Base-by-base conservation (phyloP, 2,888 invertebrate genomes). In the Calliscelio sp. region DNA sequence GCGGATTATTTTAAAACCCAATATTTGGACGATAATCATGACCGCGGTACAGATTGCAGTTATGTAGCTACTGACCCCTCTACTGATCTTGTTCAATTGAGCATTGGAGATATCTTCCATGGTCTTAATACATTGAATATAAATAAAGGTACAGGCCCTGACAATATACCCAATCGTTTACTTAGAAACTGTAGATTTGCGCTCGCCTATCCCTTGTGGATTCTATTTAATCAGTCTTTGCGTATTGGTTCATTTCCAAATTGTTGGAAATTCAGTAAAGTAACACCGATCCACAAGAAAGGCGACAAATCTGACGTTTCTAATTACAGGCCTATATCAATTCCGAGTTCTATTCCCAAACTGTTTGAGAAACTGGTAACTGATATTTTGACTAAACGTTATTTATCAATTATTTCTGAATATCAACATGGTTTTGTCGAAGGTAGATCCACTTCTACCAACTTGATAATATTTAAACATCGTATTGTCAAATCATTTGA, bases 311-410 rank as follows among this genome's bases (percentile, higher is more conserved):
- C 5, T 24, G 18, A 63, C n/a, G n/a, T 51, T 1, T 18, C 20
- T 1, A 66, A 66, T n/a, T 66, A 66, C 14, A 25, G 51, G 8
- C 66, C 66, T 1, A 38, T 53, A 7, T 46, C 68, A 16, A 57
- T 73, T 2, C 20, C 59, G 1, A 59, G 10, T n/a, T 38, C 73
- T 5, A 73, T 57, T 20, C 70, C 57, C 1, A 70, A 70, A 41
- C 24, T 71, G n/a, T 59, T 59, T 20, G 49, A 73, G 25, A 18
- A 25, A 3, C 22, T 59, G 5, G 25, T 73, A n/a, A 59, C 32
- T 20, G n/a, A n/a, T n/a, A n/a, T n/a, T n/a, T n/a, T n/a, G n/a
- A n/a, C n/a, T n/a, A n/a, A n/a, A n/a, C n/a, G n/a, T n/a, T n/a
- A n/a, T n/a, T n/a, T n/a, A n/a, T n/a, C n/a, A n/a, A n/a, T n/a